Evolutionary conservation across 2,888 invertebrate genomes (phyloP).

Genomic region (Drosophila greeni): DNA sequence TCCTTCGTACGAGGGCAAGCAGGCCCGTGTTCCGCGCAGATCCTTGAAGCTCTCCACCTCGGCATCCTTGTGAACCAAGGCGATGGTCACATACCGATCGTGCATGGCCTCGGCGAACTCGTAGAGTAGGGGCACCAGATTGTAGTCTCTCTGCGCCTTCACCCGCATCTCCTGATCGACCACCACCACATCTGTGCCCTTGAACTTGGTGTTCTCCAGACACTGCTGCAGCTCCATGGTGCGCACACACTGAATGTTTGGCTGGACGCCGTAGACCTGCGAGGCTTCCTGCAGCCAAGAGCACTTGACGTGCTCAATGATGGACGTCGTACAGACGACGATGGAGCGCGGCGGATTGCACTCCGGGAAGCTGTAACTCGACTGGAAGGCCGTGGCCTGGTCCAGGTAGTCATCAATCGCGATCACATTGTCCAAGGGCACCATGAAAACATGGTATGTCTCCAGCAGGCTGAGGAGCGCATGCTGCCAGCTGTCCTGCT

Average conservation of each 20-base stretch:
- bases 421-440: slow-evolving; percentile 81
- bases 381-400: slow-evolving; percentile 82
- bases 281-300: slow-evolving; percentile 87
- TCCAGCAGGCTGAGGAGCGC: slow-evolving; percentile 83
- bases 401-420: slow-evolving; percentile 85
- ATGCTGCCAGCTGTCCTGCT: slow-evolving; percentile 80
- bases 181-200: slow-evolving; percentile 86
- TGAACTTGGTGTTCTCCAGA: slow-evolving; percentile 82
- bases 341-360: slow-evolving; percentile 85
- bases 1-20: slow-evolving; percentile 89
- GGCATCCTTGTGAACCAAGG: slow-evolving; percentile 83
- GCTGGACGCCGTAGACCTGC: slow-evolving; percentile 86
- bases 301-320: slow-evolving; percentile 87
- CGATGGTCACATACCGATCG: slow-evolving; percentile 80
- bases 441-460: slow-evolving; percentile 80
- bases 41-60: slow-evolving; percentile 82
- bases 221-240: slow-evolving; percentile 83
- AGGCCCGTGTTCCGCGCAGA: slow-evolving; percentile 85
- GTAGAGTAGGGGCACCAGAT: slow-evolving; percentile 72
- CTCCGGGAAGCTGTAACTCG: slow-evolving; percentile 84
- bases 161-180: slow-evolving; percentile 86
- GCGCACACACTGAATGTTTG: slow-evolving; percentile 87
- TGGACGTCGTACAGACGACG: slow-evolving; percentile 84
- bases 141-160: slow-evolving; percentile 82
- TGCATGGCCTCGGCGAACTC: slow-evolving; percentile 76